Evolutionary conservation across 2,113 vertebrate species (phyloP), one percentile per base, ranked within the genome.

Genomic region (Nothocercus nigrocapillus): DNA sequence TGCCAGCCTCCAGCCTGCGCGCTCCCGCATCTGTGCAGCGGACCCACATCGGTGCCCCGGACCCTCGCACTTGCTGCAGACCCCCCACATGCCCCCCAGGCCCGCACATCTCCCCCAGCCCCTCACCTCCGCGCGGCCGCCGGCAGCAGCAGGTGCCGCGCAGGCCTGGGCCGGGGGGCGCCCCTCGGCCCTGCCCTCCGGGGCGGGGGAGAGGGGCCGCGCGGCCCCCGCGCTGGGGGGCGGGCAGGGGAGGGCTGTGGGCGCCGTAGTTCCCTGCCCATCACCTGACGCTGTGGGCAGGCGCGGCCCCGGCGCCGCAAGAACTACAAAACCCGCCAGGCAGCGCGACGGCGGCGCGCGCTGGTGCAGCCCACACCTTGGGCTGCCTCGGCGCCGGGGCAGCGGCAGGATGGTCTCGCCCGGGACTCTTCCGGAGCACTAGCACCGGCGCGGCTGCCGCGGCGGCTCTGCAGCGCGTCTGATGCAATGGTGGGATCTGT

Each of bases 261-360:
- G 93, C 54, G 78, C 49, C 75, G 96, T 90, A 94, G 95, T 95
- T 95, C 82, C 5, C 51, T 75, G 85, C 64, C 36, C 88, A 61
- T 82, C 70, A 93, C 83, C 85, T 84, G 95, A 92, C 9, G 91
- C 47, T 12, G 76, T 34, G 72, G 89, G 82, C 90, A 66, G 87
- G 94, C 95, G 84, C 85, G 79, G 84, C 56, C 74, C 74, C 7
- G 11, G 25, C 47, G 77, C 44, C 6, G 49, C 85, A 10, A 61
- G 85, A 78, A 96, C 96, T 96, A 97, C 95, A 94, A 51, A 47
- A 18, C 85, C 96, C 97, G 85, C 21, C 85, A 81, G 93, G 90
- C 97, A 91, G 54, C 70, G 95, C 96, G 88, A 2, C 66, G 9
- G 32, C 36, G 54, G 22, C 80, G 7, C 8, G 18, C 19, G 92